A percentile compares a stretch with the other conserved stretches of the same genome.
These are phyloP conservation scores for Watersipora subatra DNA, from an alignment of 1,140 invertebrate species.

Conservation along the genomic window DNA sequence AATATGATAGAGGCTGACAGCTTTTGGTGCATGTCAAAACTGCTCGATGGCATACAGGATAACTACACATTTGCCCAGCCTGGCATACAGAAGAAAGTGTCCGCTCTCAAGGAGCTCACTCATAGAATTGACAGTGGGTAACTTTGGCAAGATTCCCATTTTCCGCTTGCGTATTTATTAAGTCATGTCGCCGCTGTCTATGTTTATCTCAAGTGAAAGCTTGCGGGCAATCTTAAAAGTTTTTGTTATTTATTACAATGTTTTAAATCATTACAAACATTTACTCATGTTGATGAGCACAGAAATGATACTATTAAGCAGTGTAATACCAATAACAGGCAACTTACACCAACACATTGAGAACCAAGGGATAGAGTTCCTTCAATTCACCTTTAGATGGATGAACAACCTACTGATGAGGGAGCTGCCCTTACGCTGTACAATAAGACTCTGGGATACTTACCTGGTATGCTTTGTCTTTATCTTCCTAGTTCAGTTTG, in stretches of 20 bases:
- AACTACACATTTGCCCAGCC: slow-evolving; percentile 99
- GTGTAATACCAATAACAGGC: too few relatives aligned
- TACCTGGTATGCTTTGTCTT: slow-evolving; percentile 75
- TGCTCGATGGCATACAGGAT: slow-evolving; percentile 96
- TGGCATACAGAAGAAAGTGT: slow-evolving; percentile 89
- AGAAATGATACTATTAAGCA: too few relatives aligned
- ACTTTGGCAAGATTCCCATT: slow-evolving; percentile 5
- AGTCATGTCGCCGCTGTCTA: too few relatives aligned
- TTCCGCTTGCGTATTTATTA: too few relatives aligned
- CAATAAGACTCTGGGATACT: slow-evolving; percentile 98
- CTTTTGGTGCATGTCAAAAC: slow-evolving; percentile 97
- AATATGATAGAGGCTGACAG: slow-evolving; percentile 91
- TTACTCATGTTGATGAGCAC: too few relatives aligned
- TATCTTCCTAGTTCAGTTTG: too few relatives aligned
- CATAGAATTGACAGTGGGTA: slow-evolving; percentile 76
- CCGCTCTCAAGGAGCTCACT: slow-evolving; percentile 78
- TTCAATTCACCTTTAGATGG: slow-evolving; percentile 99
- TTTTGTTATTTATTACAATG: too few relatives aligned
- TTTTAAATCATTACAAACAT: too few relatives aligned
- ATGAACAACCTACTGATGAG: slow-evolving; percentile 98
- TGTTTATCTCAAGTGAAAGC: too few relatives aligned
- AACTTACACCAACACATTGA: slow-evolving; percentile 81
- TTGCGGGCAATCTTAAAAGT: too few relatives aligned
- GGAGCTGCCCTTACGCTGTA: slow-evolving; percentile 89
- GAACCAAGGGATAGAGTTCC: slow-evolving; percentile 85